These are phyloP conservation scores for Scaeva pyrastri DNA, from an alignment of 2,888 invertebrate genomes.

Conservation along the genomic window DNA sequence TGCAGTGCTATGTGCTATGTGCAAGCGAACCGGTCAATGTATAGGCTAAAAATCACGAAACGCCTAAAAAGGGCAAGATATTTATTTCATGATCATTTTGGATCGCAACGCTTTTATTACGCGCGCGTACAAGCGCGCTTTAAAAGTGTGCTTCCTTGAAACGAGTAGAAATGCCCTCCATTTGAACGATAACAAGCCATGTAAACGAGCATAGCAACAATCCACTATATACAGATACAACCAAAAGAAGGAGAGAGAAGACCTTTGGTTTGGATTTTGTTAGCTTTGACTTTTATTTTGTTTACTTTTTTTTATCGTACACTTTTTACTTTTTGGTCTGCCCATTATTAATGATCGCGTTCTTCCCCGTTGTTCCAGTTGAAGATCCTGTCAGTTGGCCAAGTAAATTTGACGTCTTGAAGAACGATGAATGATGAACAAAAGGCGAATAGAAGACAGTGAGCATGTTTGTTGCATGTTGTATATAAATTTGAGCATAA, in stretches of 20 bases:
- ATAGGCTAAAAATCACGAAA: slow-evolving; percentile 52
- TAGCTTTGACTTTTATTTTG: not conserved
- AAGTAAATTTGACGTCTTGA: slow-evolving; percentile 58
- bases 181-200: slow-evolving; percentile 54
- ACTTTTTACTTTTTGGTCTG: slow-evolving; percentile 20
- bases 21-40: slow-evolving; percentile 53
- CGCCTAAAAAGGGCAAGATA: slow-evolving; percentile 71
- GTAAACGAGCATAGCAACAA: slow-evolving; percentile 27
- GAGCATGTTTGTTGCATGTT: slow-evolving; percentile 54
- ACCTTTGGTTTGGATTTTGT: slow-evolving; percentile 49
- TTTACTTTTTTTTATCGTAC: not conserved
- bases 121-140: slow-evolving; percentile 38
- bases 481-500: slow-evolving; percentile 54
- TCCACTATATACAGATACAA: not conserved
- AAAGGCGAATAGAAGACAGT: slow-evolving; percentile 35
- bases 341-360: slow-evolving; percentile 55
- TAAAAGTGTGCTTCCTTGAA: slow-evolving; percentile 45
- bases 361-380: slow-evolving; percentile 25
- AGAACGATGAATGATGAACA: slow-evolving; percentile 63
- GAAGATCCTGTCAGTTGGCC: slow-evolving; percentile 54
- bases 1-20: not conserved
- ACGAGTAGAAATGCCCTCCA: slow-evolving; percentile 58
- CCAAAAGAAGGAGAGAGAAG: not conserved
- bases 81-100: slow-evolving; percentile 71
- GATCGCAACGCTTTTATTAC: slow-evolving; percentile 45